Evolutionary conservation across 2,888 invertebrate genomes (phyloP).

Genomic region (Portevinia maculata): DNA sequence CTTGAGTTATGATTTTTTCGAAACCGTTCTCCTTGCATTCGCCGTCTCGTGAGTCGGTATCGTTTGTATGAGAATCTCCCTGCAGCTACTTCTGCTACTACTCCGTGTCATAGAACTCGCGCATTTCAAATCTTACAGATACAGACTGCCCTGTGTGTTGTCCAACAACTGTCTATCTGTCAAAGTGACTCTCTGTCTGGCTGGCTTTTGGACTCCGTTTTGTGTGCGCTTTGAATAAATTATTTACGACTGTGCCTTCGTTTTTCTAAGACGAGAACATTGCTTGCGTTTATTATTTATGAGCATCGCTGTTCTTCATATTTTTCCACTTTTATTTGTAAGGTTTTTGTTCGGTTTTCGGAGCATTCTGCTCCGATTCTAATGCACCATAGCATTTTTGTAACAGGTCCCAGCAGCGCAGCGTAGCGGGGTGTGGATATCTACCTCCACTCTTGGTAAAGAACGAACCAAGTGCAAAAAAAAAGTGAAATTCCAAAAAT

Average conservation of each 20-base stretch:
- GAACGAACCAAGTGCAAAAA: background rate
- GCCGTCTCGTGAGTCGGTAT: slow-evolving; percentile 29
- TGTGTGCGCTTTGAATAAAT: slow-evolving; percentile 69
- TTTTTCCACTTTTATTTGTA: slow-evolving; percentile 9
- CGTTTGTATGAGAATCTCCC: slow-evolving; percentile 39
- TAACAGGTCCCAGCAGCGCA: slow-evolving; percentile 36
- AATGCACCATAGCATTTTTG: slow-evolving; percentile 51
- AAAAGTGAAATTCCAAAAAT: slow-evolving; percentile 63
- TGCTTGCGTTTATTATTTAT: slow-evolving; percentile 74
- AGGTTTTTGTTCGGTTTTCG: background rate
- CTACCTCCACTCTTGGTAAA: background rate
- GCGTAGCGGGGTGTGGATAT: background rate
- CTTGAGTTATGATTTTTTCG: slow-evolving; percentile 72
- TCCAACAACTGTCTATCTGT: slow-evolving; percentile 66
- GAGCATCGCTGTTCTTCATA: slow-evolving; percentile 57
- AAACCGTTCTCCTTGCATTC: slow-evolving; percentile 60
- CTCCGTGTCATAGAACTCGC: slow-evolving; percentile 52
- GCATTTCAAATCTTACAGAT: background rate
- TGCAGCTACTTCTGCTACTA: slow-evolving; percentile 9
- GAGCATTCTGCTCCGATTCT: slow-evolving; percentile 1
- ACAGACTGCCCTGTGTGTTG: slow-evolving; percentile 26
- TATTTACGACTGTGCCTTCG: slow-evolving; percentile 67
- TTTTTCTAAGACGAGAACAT: slow-evolving; percentile 67
- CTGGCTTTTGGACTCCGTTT: slow-evolving; percentile 31
- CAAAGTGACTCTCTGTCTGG: slow-evolving; percentile 43